Evolutionary conservation across 1,140 invertebrate species (phyloP).

Genomic region (Euura saliciscinereae): DNA sequence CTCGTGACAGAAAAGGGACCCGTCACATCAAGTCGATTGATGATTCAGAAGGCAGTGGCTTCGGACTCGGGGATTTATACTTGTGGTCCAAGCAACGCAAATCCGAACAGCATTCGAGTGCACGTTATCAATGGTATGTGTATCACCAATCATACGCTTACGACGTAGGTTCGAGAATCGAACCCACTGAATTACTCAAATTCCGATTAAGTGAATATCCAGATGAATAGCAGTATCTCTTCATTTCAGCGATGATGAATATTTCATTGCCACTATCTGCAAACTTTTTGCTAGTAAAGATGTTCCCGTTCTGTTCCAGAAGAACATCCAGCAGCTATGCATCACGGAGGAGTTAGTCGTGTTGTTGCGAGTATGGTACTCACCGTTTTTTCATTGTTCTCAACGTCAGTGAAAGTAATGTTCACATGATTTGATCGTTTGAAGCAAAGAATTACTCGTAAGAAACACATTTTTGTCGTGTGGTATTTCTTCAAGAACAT

Average conservation of each 20-base stretch:
- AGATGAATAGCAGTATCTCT: too few relatives aligned
- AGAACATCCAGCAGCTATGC: slow-evolving; percentile 61
- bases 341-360: slow-evolving; percentile 52
- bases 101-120: slow-evolving; percentile 74
- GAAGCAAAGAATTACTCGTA: too few relatives aligned
- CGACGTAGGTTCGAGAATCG: too few relatives aligned
- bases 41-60: slow-evolving; percentile 78
- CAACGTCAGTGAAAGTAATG: background rate
- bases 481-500: too few relatives aligned
- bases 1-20: slow-evolving; percentile 80
- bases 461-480: too few relatives aligned
- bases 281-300: background rate
- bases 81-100: slow-evolving; percentile 81
- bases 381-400: background rate
- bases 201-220: too few relatives aligned
- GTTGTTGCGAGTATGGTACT: background rate
- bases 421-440: background rate
- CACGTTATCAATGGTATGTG: slow-evolving; percentile 83
- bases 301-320: slow-evolving; percentile 46
- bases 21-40: slow-evolving; percentile 77
- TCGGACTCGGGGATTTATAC: slow-evolving; percentile 77
- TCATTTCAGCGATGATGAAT: too few relatives aligned
- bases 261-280: too few relatives aligned
- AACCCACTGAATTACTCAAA: too few relatives aligned
- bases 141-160: slow-evolving; percentile 5